Evolutionary conservation across 2,113 vertebrate species (phyloP).

Genomic region (Oryzias curvinotus): DNA sequence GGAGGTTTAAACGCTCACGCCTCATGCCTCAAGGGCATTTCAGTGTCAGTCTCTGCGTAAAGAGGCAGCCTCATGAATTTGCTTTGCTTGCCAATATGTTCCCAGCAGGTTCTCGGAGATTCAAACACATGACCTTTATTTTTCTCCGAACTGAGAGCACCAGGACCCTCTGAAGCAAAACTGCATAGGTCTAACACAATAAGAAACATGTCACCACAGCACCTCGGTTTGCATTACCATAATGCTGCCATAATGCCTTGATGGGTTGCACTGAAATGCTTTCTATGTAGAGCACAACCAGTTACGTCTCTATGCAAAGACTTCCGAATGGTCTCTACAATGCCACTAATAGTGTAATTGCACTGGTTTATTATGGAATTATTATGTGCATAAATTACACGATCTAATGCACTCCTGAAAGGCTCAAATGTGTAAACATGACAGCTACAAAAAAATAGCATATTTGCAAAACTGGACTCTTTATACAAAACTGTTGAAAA

Average conservation of each 20-base stretch:
- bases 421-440: too few species aligned
- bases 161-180: background rate
- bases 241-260: conserved; percentile 2
- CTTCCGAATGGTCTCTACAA: too few species aligned
- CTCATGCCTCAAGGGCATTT: conserved; percentile 20
- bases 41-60: conserved; percentile 2
- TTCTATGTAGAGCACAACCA: conserved; percentile 6
- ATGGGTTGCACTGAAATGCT: background rate
- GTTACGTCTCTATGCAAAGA: background rate
- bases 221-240: background rate
- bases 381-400: too few species aligned
- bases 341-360: too few species aligned
- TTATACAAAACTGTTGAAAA: too few species aligned
- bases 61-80: conserved; percentile 22
- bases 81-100: conserved; percentile 14
- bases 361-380: too few species aligned
- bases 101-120: background rate
- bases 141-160: background rate
- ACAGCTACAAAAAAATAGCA: too few species aligned
- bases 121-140: conserved; percentile 11
- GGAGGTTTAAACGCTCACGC: conserved; percentile 26
- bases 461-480: too few species aligned
- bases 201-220: background rate
- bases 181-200: background rate
- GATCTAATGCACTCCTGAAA: too few species aligned